Percentiles rank a stretch among this genome's conserved stretches.
phyloP scores from a whole-genome alignment of 2,797 vertebrate genomes.

The Podarcis lilfordi region DNA sequence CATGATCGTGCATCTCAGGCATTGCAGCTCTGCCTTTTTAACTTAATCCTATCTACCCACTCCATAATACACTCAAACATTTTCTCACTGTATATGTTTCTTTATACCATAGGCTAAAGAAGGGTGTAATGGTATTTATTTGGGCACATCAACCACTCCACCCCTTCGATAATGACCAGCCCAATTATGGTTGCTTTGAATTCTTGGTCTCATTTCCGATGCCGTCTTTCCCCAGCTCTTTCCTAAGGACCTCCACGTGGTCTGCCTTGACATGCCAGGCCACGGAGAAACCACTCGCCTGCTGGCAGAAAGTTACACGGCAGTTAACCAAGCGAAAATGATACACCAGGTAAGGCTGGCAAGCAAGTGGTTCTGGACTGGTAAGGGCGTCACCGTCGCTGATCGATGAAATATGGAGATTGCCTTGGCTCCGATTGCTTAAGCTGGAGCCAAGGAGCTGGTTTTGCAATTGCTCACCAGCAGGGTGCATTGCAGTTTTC shows the following conservation, averaged over 20 bases:
- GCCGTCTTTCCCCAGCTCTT: background rate
- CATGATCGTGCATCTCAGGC: too few species aligned
- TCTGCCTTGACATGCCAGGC: constrained; percentile 22
- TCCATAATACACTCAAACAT: background rate
- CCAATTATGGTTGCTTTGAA: background rate
- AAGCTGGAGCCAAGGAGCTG: too few species aligned
- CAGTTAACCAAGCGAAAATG: background rate
- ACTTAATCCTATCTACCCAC: too few species aligned
- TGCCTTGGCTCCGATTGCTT: background rate
- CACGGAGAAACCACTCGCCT: constrained; percentile 14
- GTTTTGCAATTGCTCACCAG: background rate
- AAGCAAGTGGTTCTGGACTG: background rate
- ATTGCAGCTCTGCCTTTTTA: too few species aligned
- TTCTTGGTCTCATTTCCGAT: background rate
- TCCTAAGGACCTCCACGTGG: background rate
- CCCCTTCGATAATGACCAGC: background rate
- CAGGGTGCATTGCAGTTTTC: background rate
- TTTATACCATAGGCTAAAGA: too few species aligned
- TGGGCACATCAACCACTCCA: background rate
- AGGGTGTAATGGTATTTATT: background rate
- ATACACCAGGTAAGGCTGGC: constrained; percentile 3
- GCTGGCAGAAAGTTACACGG: background rate
- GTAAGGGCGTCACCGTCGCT: too few species aligned
- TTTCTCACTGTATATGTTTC: background rate
- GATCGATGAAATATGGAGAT: background rate